Base-by-base conservation (phyloP, 2,113 vertebrate genomes). In the Pedionomus torquatus region DNA sequence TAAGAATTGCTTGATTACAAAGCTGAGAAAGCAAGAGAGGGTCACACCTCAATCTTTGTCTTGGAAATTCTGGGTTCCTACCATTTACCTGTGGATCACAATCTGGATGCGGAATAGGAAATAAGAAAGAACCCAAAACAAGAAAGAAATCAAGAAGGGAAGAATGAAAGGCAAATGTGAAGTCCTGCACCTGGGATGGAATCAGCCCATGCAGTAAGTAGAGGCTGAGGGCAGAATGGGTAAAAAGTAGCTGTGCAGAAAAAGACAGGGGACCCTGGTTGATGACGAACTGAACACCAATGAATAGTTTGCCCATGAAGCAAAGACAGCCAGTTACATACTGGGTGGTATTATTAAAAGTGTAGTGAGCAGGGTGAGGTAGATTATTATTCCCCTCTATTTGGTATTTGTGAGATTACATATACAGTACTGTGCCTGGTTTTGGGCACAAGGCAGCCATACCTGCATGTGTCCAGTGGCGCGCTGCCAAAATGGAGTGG, bases 351-450 rank as follows among this genome's bases (percentile, higher is more conserved):
- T 78, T 25, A 58, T 24, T 35, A 81, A 8, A 31, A 66, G 31
- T 23, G 31, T 51, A 76, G 52, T 33, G 70, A 35, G 43, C 33
- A 87, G 35, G 14, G n/a, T 1, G 5, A 85, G 30, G 52, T 11
- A 35, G 48, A 33, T 84, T 25, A 15, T 66, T 63, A 10, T 64
- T 91, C 16, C 20, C 2, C 16, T 76, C 15, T 68, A 4, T 20
- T 69, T 12, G 11, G 43, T 41, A 24, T 60, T 85, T 17, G 8
- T 68, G 57, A 20, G 46, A 14, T 37, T 1, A 0, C 17, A 9
- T 21, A 15, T 60, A 11, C 16, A 6, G 16, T 28, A 11, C 33
- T 57, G 57, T 57, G 35, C 31, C 31, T 0, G 0, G 21, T 35
- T 17, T 93, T 24, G 20, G 37, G 37, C 35, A 52, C 21, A 49